A percentile compares a stretch with the other conserved stretches of the same genome.
These are phyloP conservation scores for Neogale vison DNA, from an alignment of 2,113 vertebrate genomes.

Conservation along the genomic window DNA sequence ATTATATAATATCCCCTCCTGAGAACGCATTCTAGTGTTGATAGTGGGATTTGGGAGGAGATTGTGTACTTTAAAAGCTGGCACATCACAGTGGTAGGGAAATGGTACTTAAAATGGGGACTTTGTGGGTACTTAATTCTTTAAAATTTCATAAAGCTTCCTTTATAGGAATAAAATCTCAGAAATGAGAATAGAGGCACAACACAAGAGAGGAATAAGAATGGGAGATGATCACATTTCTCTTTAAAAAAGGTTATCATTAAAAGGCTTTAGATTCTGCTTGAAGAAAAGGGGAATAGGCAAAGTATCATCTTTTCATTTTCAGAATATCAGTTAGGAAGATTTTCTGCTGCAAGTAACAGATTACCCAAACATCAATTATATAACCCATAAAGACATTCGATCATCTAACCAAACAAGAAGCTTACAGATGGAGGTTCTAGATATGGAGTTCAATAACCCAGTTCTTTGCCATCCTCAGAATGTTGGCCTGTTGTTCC, in stretches of 20 bases:
- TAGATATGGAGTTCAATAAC: background rate
- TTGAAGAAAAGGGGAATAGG: background rate
- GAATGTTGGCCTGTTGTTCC: background rate
- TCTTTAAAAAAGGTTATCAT: background rate
- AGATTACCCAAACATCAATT: background rate
- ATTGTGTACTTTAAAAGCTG: constrained; percentile 9
- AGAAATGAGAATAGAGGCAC: background rate
- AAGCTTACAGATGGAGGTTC: background rate
- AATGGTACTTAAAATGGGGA: background rate
- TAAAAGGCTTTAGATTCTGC: background rate
- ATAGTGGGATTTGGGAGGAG: background rate
- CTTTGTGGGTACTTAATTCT: background rate
- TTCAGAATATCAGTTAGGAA: constrained; percentile 12
- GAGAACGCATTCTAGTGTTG: background rate
- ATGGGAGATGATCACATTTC: constrained; percentile 12
- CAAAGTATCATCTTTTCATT: constrained; percentile 28
- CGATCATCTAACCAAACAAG: background rate
- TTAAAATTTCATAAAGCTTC: constrained; percentile 35
- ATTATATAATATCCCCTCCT: background rate
- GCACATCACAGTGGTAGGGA: background rate
- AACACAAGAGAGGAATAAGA: background rate
- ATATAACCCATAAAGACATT: background rate
- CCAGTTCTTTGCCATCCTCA: background rate
- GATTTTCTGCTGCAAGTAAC: background rate
- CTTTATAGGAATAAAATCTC: background rate